phyloP scores from a whole-genome alignment of 2,797 vertebrate species.

The Brachyalestes nurse region DNA sequence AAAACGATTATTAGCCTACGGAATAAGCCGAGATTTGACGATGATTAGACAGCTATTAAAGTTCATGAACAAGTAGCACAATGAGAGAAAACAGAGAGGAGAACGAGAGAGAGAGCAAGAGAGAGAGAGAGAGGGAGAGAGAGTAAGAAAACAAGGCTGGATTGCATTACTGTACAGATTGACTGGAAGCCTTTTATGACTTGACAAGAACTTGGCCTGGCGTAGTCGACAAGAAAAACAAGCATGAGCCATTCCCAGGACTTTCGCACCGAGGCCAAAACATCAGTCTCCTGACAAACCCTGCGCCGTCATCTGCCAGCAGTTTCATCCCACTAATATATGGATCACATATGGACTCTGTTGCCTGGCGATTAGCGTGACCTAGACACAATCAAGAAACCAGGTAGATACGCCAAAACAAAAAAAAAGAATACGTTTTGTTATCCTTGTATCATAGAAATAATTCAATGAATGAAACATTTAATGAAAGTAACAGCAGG shows the following conservation, averaged over 20 bases:
- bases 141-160: constrained; percentile 60
- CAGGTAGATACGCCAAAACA: constrained; percentile 56
- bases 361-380: constrained; percentile 70
- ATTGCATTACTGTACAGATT: constrained; percentile 74
- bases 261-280: constrained; percentile 73
- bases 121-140: constrained; percentile 9
- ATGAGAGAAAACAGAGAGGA: constrained; percentile 16
- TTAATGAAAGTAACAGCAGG: too few species aligned
- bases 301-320: constrained; percentile 64
- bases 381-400: constrained; percentile 50
- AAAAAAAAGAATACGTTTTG: constrained; percentile 3
- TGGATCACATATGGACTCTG: constrained; percentile 75
- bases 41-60: constrained; percentile 38
- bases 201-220: constrained; percentile 75
- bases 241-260: constrained; percentile 70
- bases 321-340: constrained; percentile 73
- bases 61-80: constrained; percentile 39
- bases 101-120: constrained; percentile 29
- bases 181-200: constrained; percentile 72
- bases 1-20: not conserved
- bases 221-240: constrained; percentile 73
- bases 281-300: constrained; percentile 66
- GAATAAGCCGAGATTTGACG: constrained; percentile 22
- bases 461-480: constrained; percentile 3
- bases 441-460: constrained; percentile 39